phyloP scores from a whole-genome alignment of 2,888 invertebrate species.

The Lottia scabra region DNA sequence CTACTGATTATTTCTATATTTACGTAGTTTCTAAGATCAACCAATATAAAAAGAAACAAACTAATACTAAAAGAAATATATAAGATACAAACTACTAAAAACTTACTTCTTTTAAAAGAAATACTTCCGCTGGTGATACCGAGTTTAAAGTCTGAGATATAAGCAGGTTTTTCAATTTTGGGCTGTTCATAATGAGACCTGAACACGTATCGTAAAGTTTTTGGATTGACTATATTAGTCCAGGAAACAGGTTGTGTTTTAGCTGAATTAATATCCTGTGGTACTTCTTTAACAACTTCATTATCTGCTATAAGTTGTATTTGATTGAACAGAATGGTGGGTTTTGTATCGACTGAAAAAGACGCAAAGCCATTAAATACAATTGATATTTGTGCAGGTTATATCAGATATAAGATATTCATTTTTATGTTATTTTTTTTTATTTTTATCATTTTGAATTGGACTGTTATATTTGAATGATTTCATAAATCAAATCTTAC shows the following conservation, averaged over 20 bases:
- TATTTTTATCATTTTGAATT: too few species aligned
- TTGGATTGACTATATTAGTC: conserved; percentile 13
- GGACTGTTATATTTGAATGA: too few species aligned
- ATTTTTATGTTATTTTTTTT: too few species aligned
- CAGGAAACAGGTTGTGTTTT: conserved; percentile 5
- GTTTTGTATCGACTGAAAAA: neutral
- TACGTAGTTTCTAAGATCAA: too few species aligned
- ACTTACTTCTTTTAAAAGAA: neutral
- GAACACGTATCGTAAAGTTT: conserved; percentile 2
- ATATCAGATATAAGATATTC: too few species aligned
- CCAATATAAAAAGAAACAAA: too few species aligned
- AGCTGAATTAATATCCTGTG: neutral
- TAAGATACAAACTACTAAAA: too few species aligned
- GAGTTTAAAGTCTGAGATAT: neutral
- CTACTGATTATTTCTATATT: too few species aligned
- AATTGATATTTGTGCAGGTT: too few species aligned
- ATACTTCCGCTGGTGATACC: conserved; percentile 10
- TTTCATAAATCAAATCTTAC: conserved; percentile 8
- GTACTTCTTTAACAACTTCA: neutral
- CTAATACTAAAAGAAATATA: too few species aligned
- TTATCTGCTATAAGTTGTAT: neutral
- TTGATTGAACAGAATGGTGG: conserved; percentile 8
- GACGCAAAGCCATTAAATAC: too few species aligned
- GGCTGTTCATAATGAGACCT: neutral
- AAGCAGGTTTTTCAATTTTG: neutral